Conservation (phyloP, 35 echinoderm and acorn worm genomes). For the Ophiothrix spiculata region DNA sequence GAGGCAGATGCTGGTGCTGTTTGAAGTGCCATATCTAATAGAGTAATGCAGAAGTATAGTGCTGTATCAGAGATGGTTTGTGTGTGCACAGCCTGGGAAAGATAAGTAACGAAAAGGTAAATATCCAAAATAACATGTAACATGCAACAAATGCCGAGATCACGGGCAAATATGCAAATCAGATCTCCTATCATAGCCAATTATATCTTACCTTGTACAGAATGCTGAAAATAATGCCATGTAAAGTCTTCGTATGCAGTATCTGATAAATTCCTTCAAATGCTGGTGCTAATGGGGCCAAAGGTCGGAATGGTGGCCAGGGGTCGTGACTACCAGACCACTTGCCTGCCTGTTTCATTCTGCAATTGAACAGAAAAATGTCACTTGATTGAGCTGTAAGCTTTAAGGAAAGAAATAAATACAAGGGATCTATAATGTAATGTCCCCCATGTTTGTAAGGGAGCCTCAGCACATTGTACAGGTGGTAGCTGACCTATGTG, state of each 20-base stretch:
- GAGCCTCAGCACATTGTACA: too few relatives aligned
- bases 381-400: not conserved
- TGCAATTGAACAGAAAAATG: slow-evolving; percentile 8
- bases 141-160: too few relatives aligned
- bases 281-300: slow-evolving; percentile 51
- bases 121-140: too few relatives aligned
- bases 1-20: slow-evolving; percentile 10
- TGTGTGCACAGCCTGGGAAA: slow-evolving; percentile 57
- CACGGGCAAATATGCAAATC: too few relatives aligned
- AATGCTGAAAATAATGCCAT: slow-evolving; percentile 69
- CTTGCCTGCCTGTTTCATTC: slow-evolving; percentile 65
- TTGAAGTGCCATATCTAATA: slow-evolving; percentile 74
- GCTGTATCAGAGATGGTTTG: slow-evolving; percentile 56
- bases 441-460: too few relatives aligned
- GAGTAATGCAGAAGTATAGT: slow-evolving; percentile 51
- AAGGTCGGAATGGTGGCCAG: slow-evolving; percentile 85
- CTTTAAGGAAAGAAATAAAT: too few relatives aligned
- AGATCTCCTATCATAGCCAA: too few relatives aligned
- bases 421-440: too few relatives aligned
- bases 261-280: slow-evolving; percentile 52
- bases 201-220: slow-evolving; percentile 68
- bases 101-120: not conserved
- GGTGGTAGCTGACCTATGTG: too few relatives aligned
- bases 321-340: slow-evolving; percentile 48
- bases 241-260: slow-evolving; percentile 68